These are phyloP conservation scores for Dascillus cervinus DNA, from an alignment of 2,888 invertebrate species.

Conservation along the genomic window DNA sequence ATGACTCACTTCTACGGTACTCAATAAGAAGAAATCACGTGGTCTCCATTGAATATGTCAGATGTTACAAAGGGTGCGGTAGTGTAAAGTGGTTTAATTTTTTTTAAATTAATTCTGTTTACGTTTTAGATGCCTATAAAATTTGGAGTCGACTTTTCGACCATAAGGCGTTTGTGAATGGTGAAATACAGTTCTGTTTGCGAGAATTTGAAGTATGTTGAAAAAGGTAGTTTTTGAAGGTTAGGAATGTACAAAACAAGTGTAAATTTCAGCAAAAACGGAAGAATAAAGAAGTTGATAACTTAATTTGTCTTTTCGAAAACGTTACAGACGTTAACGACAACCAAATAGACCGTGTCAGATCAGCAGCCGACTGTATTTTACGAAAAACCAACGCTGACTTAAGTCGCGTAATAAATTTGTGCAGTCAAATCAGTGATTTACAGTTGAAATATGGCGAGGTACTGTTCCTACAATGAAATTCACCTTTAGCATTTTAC, in stretches of 20 bases:
- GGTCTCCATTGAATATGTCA: slow-evolving; percentile 4
- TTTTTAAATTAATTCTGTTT: too few species aligned
- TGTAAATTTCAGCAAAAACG: slow-evolving; percentile 57
- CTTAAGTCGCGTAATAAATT: slow-evolving; percentile 55
- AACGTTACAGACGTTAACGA: slow-evolving; percentile 70
- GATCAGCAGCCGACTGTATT: slow-evolving; percentile 52
- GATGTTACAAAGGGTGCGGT: slow-evolving; percentile 5
- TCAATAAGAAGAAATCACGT: too few species aligned
- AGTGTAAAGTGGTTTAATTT: neutral
- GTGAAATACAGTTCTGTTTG: slow-evolving; percentile 76
- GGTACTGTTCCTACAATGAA: slow-evolving; percentile 33
- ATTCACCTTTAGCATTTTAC: slow-evolving; percentile 1
- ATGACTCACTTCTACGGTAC: too few species aligned
- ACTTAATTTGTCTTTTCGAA: slow-evolving; percentile 68
- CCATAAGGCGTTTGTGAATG: slow-evolving; percentile 77
- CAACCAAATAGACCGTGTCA: slow-evolving; percentile 62
- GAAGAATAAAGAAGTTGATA: slow-evolving; percentile 71
- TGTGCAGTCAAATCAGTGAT: slow-evolving; percentile 54
- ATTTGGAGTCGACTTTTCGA: slow-evolving; percentile 81
- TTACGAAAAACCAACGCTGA: slow-evolving; percentile 57
- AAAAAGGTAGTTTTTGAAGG: slow-evolving; percentile 13
- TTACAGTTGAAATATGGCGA: slow-evolving; percentile 50
- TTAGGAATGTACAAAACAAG: slow-evolving; percentile 14
- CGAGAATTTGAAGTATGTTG: slow-evolving; percentile 74
- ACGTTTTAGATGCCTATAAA: too few species aligned